A percentile compares a stretch with the other conserved stretches of the same genome.
phyloP scores from a whole-genome alignment of 1,140 invertebrate genomes.

The Centruroides vittatus region DNA sequence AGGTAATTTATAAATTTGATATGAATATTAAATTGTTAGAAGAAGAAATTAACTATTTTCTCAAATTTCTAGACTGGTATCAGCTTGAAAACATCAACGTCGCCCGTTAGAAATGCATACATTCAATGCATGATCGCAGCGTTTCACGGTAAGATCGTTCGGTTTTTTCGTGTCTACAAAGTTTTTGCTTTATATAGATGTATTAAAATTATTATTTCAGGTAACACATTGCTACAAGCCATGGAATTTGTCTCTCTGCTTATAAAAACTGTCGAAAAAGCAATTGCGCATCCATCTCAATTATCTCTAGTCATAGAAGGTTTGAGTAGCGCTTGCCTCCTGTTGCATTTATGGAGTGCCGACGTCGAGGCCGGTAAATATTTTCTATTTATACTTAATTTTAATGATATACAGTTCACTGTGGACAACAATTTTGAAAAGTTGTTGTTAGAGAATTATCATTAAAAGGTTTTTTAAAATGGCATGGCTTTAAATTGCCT shows the following conservation, averaged over 20 bases:
- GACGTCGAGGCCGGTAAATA: slow-evolving; percentile 31
- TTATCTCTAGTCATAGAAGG: slow-evolving; percentile 55
- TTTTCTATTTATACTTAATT: not conserved
- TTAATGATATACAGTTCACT: too few species aligned
- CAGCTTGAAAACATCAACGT: slow-evolving; percentile 57
- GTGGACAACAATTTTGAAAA: too few species aligned
- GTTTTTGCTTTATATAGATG: not conserved
- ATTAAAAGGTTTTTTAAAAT: too few species aligned
- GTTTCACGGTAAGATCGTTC: slow-evolving; percentile 31
- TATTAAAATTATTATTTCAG: slow-evolving; percentile 14
- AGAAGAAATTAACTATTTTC: too few species aligned
- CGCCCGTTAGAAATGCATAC: slow-evolving; percentile 60
- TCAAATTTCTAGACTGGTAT: slow-evolving; percentile 50
- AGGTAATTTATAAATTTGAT: slow-evolving; percentile 32
- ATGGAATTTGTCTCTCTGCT: slow-evolving; percentile 41
- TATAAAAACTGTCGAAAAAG: slow-evolving; percentile 51
- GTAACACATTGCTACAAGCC: slow-evolving; percentile 35
- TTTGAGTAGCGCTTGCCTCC: slow-evolving; percentile 52
- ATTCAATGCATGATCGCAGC: slow-evolving; percentile 50
- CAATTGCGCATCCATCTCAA: slow-evolving; percentile 44
- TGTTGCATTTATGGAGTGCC: slow-evolving; percentile 46
- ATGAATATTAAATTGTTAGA: too few species aligned
- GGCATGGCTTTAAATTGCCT: too few species aligned
- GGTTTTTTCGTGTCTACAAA: not conserved
- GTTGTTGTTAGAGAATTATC: too few species aligned